Conservation (phyloP, 2,888 invertebrate genomes). For the Syritta pipiens region DNA sequence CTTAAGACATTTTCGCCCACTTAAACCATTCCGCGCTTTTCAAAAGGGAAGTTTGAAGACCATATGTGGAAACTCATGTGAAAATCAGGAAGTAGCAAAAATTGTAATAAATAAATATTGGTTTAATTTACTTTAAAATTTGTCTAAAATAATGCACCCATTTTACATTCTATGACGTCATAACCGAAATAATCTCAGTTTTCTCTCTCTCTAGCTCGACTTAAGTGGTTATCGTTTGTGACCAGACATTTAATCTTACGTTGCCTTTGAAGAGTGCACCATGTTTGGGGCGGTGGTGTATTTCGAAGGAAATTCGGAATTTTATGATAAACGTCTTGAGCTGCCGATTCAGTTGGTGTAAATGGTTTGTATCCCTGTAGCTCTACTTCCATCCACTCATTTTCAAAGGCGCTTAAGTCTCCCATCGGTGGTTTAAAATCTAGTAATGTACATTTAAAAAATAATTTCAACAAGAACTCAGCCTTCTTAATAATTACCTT, state of each 20-base stretch:
- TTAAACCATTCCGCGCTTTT: too few species aligned
- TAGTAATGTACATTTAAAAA: slow-evolving; percentile 31
- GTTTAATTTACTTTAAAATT: too few species aligned
- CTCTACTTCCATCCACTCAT: slow-evolving; percentile 95
- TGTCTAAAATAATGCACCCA: too few species aligned
- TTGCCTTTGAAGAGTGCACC: slow-evolving; percentile 72
- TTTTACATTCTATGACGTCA: too few species aligned
- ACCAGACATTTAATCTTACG: slow-evolving; percentile 4
- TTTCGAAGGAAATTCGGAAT: slow-evolving; percentile 77
- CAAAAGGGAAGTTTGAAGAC: too few species aligned
- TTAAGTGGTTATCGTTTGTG: too few species aligned
- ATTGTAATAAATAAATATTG: too few species aligned
- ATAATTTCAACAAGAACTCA: neutral
- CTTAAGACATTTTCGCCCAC: too few species aligned
- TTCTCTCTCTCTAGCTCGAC: too few species aligned
- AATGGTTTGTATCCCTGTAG: slow-evolving; percentile 79
- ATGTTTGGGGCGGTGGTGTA: slow-evolving; percentile 75
- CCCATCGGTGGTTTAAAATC: slow-evolving; percentile 86
- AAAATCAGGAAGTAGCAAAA: too few species aligned
- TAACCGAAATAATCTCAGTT: too few species aligned
- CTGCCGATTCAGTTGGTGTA: slow-evolving; percentile 73
- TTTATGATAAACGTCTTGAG: slow-evolving; percentile 62
- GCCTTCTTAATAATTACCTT: slow-evolving; percentile 71
- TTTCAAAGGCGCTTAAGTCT: slow-evolving; percentile 90
- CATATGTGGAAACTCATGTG: neutral